Conservation (phyloP, 2,113 vertebrate species). For the Hirundichthys speculiger region DNA sequence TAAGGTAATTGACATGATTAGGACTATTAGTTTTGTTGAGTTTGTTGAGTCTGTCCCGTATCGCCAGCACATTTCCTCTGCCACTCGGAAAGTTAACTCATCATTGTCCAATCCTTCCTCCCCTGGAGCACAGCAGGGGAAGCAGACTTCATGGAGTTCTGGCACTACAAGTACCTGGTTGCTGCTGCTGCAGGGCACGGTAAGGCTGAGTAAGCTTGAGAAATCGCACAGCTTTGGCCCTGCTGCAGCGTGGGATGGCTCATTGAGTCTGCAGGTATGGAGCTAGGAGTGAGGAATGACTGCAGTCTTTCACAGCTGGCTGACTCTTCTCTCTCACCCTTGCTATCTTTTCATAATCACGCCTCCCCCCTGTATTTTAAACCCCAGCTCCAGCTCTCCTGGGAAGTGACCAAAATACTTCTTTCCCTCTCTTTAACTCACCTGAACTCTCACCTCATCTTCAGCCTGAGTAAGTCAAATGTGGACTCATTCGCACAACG, state of each 20-base stretch:
- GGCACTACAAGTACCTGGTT: constrained; percentile 48
- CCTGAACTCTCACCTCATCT: constrained; percentile 22
- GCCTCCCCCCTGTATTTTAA: neutral
- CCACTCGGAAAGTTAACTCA: constrained; percentile 52
- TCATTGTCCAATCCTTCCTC: constrained; percentile 63
- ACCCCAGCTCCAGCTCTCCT: constrained; percentile 11
- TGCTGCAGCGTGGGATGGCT: constrained; percentile 60
- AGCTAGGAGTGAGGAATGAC: constrained; percentile 70
- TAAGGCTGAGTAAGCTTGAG: constrained; percentile 71
- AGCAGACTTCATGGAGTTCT: constrained; percentile 57
- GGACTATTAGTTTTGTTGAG: no score
- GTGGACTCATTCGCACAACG: neutral
- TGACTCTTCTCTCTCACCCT: constrained; percentile 35
- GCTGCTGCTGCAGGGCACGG: constrained; percentile 38
- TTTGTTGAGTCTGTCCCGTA: neutral
- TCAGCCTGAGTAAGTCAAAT: constrained; percentile 10
- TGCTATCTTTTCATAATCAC: constrained; percentile 32
- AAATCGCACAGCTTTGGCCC: constrained; percentile 66
- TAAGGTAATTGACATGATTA: no score
- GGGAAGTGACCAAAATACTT: constrained; percentile 27
- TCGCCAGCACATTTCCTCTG: constrained; percentile 50
- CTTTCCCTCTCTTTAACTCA: constrained; percentile 12
- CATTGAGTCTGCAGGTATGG: constrained; percentile 74
- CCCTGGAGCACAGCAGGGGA: constrained; percentile 43
- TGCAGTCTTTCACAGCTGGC: constrained; percentile 67